phyloP scores from a whole-genome alignment of 2,113 vertebrate genomes.

The Rhodinocichla rosea region DNA sequence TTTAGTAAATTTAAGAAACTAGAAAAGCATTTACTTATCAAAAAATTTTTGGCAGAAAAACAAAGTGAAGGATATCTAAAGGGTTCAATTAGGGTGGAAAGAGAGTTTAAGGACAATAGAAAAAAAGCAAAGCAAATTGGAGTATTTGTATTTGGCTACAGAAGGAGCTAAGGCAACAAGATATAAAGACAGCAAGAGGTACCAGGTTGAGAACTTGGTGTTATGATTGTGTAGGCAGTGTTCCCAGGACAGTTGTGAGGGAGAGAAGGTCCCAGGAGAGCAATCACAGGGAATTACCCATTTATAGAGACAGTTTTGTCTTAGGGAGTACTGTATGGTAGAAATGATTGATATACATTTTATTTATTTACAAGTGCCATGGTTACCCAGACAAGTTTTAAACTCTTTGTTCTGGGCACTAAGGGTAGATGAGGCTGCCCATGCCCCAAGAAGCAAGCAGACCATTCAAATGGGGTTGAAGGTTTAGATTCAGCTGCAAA shows the following conservation, averaged over 20 bases:
- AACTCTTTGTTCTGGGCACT: background rate
- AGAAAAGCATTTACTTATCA: background rate
- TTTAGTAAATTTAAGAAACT: background rate
- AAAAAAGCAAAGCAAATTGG: background rate
- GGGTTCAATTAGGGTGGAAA: background rate
- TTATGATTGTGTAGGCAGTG: background rate
- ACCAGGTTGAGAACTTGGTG: background rate
- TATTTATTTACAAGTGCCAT: slow-evolving; percentile 30
- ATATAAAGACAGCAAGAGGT: background rate
- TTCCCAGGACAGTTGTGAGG: background rate
- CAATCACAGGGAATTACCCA: background rate
- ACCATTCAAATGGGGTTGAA: background rate
- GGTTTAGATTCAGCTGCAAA: background rate
- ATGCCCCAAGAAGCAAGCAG: background rate
- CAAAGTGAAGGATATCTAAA: background rate
- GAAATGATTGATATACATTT: background rate
- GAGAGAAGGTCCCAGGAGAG: background rate
- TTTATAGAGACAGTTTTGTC: slow-evolving; percentile 30
- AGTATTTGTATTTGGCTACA: background rate
- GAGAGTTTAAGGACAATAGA: background rate
- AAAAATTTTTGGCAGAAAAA: background rate
- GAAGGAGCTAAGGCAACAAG: background rate
- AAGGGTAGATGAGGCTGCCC: background rate
- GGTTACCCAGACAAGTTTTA: background rate
- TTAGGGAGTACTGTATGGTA: background rate